Evolutionary conservation across 2,888 invertebrate genomes (phyloP).

Genomic region (Ichneumoninae sp.): DNA sequence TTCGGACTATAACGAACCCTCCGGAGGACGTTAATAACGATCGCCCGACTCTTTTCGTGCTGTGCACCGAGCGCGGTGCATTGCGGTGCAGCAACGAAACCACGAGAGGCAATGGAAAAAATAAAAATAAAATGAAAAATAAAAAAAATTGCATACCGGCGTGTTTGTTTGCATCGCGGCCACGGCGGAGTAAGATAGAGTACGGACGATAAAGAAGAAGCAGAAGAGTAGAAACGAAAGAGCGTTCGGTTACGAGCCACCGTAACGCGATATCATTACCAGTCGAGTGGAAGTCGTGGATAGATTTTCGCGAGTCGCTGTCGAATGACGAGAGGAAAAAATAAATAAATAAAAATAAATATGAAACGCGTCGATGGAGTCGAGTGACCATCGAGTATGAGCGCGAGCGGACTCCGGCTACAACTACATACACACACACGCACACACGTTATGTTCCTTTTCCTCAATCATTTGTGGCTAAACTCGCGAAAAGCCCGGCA

Average conservation of each 20-base stretch:
- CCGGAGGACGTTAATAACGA: constrained; percentile 54
- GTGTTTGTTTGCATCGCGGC: constrained; percentile 29
- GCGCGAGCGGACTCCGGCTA: constrained; percentile 9
- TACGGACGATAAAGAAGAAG: constrained; percentile 9
- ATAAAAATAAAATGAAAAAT: constrained; percentile 28
- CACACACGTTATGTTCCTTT: background rate
- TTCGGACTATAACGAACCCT: constrained; percentile 41
- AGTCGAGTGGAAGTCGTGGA: constrained; percentile 61
- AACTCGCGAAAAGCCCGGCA: constrained; percentile 24
- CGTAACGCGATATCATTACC: constrained; percentile 63
- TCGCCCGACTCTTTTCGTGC: constrained; percentile 28
- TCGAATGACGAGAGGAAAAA: constrained; percentile 26
- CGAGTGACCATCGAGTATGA: constrained; percentile 43
- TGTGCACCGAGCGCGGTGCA: constrained; percentile 31
- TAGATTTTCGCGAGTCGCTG: constrained; percentile 53
- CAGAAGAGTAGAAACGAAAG: constrained; percentile 35
- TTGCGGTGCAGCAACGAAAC: constrained; percentile 51
- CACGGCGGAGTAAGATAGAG: constrained; percentile 21
- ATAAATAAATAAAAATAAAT: background rate
- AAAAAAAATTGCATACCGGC: constrained; percentile 50
- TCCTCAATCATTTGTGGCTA: constrained; percentile 33
- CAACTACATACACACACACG: constrained; percentile 1
- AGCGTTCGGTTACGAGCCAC: constrained; percentile 46
- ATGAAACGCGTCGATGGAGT: constrained; percentile 20
- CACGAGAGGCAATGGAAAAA: constrained; percentile 29